Percentiles rank a stretch among this genome's conserved stretches.
Conservation (phyloP, 1,140 invertebrate species). For the Zaprionus tsacasi region DNA sequence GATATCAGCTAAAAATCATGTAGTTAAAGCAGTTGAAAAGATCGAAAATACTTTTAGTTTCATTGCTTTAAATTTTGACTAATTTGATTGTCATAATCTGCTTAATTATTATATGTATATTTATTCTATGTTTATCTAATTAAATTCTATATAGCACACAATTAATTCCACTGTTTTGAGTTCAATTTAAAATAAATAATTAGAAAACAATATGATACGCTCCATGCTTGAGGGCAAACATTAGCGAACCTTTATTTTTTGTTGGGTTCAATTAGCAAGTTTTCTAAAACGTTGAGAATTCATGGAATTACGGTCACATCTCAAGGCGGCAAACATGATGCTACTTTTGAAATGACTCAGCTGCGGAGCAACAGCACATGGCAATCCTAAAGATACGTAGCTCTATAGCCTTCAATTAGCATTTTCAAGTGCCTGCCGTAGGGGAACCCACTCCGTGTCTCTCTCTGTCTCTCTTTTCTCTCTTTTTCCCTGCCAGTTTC, state of each 20-base stretch:
- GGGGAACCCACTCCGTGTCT: not conserved
- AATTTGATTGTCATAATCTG: no score
- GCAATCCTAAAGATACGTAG: constrained; percentile 46
- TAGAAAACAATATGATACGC: not conserved
- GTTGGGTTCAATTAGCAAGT: constrained; percentile 29
- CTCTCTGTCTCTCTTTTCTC: constrained; percentile 12
- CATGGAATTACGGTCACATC: constrained; percentile 38
- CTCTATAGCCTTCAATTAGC: constrained; percentile 74
- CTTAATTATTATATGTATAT: no score
- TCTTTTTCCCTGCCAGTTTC: not conserved
- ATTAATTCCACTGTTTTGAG: no score
- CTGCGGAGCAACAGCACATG: constrained; percentile 30
- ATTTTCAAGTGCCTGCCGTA: constrained; percentile 51
- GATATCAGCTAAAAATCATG: no score
- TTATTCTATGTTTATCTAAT: no score
- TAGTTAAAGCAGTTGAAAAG: no score
- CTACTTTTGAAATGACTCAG: constrained; percentile 35
- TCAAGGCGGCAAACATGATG: constrained; percentile 30
- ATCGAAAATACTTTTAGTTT: no score
- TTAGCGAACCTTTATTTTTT: constrained; percentile 19
- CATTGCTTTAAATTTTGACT: no score
- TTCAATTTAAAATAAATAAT: no score
- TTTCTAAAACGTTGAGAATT: constrained; percentile 29
- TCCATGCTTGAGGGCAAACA: constrained; percentile 19
- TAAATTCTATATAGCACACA: no score